Base-by-base conservation (phyloP, 1,140 invertebrate species). In the Macrotrachela quadricornifera region DNA sequence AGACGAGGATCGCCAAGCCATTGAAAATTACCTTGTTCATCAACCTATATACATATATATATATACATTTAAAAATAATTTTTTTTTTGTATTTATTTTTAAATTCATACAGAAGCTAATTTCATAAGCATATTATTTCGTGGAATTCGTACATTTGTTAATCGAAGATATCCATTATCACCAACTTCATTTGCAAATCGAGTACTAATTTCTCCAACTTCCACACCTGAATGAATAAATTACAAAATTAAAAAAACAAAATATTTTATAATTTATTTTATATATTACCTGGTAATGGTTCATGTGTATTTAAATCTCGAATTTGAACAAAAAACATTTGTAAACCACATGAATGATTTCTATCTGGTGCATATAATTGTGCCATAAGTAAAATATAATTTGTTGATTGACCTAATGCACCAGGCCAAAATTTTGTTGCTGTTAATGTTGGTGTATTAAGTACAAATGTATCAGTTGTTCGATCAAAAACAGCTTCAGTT, bases 341-440 rank as follows among this genome's bases (percentile, higher is more conserved):
- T 56, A 88, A 79, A 13, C 88, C 88, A 30, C 21, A 30, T 30
- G 21, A 8, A 65, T 81, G 77, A 63, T 80, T 80, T 63, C 80
- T 72, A 1, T 84, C 85, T 62, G 82, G 75, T 0, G 81, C 84
- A 61, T 82, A 80, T 1, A 94, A 72, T 67, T 90, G 84, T 6
- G 87, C 86, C 63, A 90, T 67, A 8, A 77, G 68, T 21, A 92
- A 71, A 16, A 84, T 85, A 73, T 85, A 80, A 72, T 91, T 92
- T 10, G 81, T 79, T 9, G 83, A 85, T 57, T 91, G 86, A 12
- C 85, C 86, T 74, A 92, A 82, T 86, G 62, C 44, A 68, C 84
- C 84, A 39, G 84, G 84, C 84, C 84, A 90, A 82, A 84, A 91
- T 71, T 92, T 91, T 61, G 83, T 84, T 0, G 85, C 77, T 1